These are phyloP conservation scores for Crematogaster levior DNA, from an alignment of 2,888 invertebrate species.

Conservation along the genomic window DNA sequence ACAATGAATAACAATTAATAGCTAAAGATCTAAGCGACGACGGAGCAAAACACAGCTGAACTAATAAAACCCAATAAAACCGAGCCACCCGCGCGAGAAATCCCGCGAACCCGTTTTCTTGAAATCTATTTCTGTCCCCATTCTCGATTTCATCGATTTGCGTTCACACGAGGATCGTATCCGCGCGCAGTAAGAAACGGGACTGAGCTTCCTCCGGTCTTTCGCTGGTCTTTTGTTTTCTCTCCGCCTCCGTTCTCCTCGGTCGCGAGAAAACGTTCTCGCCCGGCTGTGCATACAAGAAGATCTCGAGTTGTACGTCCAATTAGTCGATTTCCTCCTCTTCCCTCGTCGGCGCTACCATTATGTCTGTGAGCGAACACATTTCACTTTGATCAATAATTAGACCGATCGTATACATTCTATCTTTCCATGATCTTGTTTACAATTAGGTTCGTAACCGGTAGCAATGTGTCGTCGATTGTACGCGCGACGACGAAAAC, in stretches of 20 bases:
- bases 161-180: conserved; percentile 10
- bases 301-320: conserved; percentile 58
- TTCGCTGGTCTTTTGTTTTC: conserved; percentile 6
- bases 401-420: conserved; percentile 64
- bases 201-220: conserved; percentile 3
- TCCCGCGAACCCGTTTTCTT: background rate
- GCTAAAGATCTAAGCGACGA: background rate
- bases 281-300: conserved; percentile 52
- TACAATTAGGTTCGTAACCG: conserved; percentile 75
- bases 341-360: conserved; percentile 50
- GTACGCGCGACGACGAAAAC: conserved; percentile 20
- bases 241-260: conserved; percentile 16
- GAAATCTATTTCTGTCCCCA: conserved; percentile 19
- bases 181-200: background rate
- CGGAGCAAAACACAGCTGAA: background rate
- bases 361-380: conserved; percentile 29
- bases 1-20: conserved; percentile 3
- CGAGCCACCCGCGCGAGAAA: background rate
- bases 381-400: conserved; percentile 76
- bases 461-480: conserved; percentile 42
- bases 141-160: conserved; percentile 18
- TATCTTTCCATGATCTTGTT: conserved; percentile 71
- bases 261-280: conserved; percentile 57
- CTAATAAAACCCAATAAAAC: background rate
- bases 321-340: conserved; percentile 63